Evolutionary conservation across 2,888 invertebrate genomes (phyloP), one percentile per base, ranked within the genome.

Genomic region (Hypercompe scribonia): DNA sequence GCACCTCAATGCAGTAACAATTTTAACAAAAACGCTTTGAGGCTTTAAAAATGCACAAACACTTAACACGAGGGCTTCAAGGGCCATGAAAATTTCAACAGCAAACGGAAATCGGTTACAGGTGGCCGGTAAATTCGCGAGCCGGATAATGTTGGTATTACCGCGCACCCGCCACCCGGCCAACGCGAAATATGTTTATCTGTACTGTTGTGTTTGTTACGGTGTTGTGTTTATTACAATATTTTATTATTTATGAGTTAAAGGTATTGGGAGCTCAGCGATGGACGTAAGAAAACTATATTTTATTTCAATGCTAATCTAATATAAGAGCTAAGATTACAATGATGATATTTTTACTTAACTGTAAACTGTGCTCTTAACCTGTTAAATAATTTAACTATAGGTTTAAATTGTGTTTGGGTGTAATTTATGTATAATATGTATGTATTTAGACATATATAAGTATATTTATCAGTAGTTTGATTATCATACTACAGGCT

Each of bases 121-220:
- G 93, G 93, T 93, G 93, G 93, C 89, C 91, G 90, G 91, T 93
- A 90, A 90, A 91, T 90, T 90, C 78, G 79, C 76, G 76, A 83
- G 75, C 89, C 90, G 91, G 90, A 88, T 91, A 89, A 90, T 87
- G 80, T 88, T 73, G 79, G 85, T 78, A 86, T 87, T 87, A 86
- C 86, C 78, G 81, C 18, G 54, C 34, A 74, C 80, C 81, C 83
- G 31, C 61, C 61, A 31, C 31, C 82, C 82, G 84, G 78, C 81
- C 71, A 78, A 76, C 73, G 83, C 83, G 70, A 75, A 78, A 77
- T 58, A 82, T 83, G 83, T 83, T 86, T 81, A 82, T 83, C 84
- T 86, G 75, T 81, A 74, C 72, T 78, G 78, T 79, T 76, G 77
- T 79, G 81, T 79, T 80, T 82, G 75, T 78, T 78, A 81, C 79